Evolutionary conservation across 1,140 invertebrate genomes (phyloP), one percentile per base, ranked within the genome.

Genomic region (Nasonia vitripennis): DNA sequence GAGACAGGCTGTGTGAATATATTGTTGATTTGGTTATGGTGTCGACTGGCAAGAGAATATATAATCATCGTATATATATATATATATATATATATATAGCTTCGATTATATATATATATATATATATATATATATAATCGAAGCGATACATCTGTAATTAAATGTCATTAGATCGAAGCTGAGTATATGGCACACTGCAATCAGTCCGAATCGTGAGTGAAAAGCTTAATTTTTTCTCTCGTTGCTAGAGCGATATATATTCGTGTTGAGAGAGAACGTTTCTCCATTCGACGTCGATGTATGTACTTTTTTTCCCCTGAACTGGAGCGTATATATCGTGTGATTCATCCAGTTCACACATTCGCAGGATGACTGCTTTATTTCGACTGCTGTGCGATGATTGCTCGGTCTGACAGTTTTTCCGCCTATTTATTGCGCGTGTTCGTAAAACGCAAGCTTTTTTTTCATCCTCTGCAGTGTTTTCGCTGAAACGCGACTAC

Each of bases 161-260:
- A 83, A 83, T 77, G 71, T 77, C 51, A 67, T 83, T 83, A 83
- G 51, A 55, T 41, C 62, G n/a, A 55, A 55, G 34, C n/a, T 79
- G 0, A 78, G 27, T 45, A 17, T 67, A 20, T 37, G 2, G 9
- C 27, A 78, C 11, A 31, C 23, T 55, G 20, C 55, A 62, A 62
- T 62, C 17, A 62, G 55, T 20, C 6, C 55, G 17, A 55, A 55
- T 55, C 11, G 17, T 17, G 3, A 71, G 70, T 71, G 70, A 3
- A 27, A 48, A 51, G 10, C 14, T 27, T 31, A 51, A 1, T 51
- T 34, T 73, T 51, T 81, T 68, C 6, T 55, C 1, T 55, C 70
- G 23, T 81, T n/a, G 20, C 20, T 71, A n/a, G 4, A 48, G 41
- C 73, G 5, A 81, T 17, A n/a, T 81, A 20, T 20, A 62, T n/a